Percentiles rank a stretch among this genome's conserved stretches.
Conservation (phyloP, 2,113 vertebrate species). For the Bubo blakistoni region DNA sequence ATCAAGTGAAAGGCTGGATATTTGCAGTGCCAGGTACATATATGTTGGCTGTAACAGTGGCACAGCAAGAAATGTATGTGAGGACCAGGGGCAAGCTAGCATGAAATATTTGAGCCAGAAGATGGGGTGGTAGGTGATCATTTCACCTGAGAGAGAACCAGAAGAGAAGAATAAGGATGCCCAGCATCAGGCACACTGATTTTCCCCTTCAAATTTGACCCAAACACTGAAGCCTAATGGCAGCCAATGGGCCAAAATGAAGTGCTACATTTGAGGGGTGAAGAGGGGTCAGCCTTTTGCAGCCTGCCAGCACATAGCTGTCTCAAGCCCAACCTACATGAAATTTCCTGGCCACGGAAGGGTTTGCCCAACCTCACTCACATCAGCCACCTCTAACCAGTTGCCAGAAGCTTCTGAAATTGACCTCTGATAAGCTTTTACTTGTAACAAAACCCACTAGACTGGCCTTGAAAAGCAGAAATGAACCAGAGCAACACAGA, state of each 20-base stretch:
- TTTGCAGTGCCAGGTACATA: accelerated
- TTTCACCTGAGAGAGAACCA: not conserved
- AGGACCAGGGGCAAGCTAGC: not conserved
- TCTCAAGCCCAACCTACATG: not conserved
- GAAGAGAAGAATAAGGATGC: not conserved
- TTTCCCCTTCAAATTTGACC: not conserved
- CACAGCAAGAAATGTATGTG: accelerated
- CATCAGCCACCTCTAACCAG: not conserved
- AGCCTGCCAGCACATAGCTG: not conserved
- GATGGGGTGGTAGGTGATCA: not conserved
- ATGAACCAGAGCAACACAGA: not conserved
- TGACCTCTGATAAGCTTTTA: not conserved
- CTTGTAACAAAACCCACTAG: not conserved
- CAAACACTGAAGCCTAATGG: not conserved
- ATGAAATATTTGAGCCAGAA: not conserved
- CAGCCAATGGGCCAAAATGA: not conserved
- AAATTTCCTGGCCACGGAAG: not conserved
- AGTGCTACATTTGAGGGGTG: not conserved
- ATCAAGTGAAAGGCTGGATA: not conserved
- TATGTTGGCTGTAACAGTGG: not conserved
- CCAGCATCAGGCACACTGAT: not conserved
- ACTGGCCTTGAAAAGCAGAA: not conserved
- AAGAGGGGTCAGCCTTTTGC: not conserved
- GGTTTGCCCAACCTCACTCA: not conserved
- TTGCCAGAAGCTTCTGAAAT: not conserved